A percentile compares a stretch with the other conserved stretches of the same genome.
phyloP scores from a whole-genome alignment of 2,888 invertebrate species.

The Zygothrica quintamaculata region DNA sequence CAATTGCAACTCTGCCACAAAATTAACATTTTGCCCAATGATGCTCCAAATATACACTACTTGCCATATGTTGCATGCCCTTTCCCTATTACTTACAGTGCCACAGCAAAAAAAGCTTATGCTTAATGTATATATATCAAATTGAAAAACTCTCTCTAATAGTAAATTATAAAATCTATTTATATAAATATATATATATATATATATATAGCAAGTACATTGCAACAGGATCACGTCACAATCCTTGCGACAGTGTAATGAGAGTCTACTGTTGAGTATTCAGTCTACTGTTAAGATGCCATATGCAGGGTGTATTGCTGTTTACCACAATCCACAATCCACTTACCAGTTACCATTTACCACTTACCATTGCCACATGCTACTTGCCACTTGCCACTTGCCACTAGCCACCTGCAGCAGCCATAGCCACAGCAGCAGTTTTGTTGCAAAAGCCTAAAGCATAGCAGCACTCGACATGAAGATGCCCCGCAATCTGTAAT shows the following conservation, averaged over 20 bases:
- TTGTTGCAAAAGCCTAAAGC: conserved; percentile 3
- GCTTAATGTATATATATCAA: too few species aligned
- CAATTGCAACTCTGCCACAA: conserved; percentile 52
- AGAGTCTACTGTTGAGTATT: conserved; percentile 21
- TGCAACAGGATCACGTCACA: too few species aligned
- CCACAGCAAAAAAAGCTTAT: too few species aligned
- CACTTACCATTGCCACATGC: conserved; percentile 20
- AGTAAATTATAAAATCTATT: conserved; percentile 10
- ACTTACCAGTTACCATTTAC: conserved; percentile 35
- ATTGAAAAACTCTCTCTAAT: too few species aligned
- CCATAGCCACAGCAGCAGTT: conserved; percentile 8
- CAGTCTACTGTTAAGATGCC: too few species aligned
- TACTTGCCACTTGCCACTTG: neutral
- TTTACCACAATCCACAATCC: too few species aligned
- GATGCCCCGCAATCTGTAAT: conserved; percentile 67
- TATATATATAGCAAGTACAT: too few species aligned
- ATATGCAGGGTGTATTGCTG: conserved; percentile 8
- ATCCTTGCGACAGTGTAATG: conserved; percentile 26
- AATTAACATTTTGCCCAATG: neutral
- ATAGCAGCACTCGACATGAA: conserved; percentile 57
- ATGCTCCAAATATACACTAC: conserved; percentile 9
- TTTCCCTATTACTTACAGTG: conserved; percentile 1
- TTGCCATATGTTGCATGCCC: neutral
- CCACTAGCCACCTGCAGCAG: neutral
- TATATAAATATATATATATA: too few species aligned